Evolutionary conservation across 2,888 invertebrate species (phyloP).

Genomic region (Parnassius smintheus): DNA sequence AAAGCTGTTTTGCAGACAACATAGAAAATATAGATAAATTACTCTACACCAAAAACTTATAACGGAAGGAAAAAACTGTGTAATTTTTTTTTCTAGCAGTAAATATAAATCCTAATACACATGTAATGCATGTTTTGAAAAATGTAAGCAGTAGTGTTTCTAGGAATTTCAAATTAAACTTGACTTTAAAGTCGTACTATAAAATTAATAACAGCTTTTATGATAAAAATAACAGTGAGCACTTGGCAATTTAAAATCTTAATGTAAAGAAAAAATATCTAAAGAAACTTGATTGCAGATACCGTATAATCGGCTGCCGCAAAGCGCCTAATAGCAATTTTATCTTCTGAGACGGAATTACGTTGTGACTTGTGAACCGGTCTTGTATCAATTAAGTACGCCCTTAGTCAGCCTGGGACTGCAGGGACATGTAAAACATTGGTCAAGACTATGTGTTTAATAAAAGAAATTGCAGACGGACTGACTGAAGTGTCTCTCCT

Average conservation of each 20-base stretch:
- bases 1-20: too few species aligned
- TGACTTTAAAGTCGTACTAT: neutral
- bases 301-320: slow-evolving; percentile 33
- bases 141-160: too few species aligned
- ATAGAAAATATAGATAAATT: too few species aligned
- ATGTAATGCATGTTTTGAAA: too few species aligned
- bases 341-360: slow-evolving; percentile 39
- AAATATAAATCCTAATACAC: too few species aligned
- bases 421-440: slow-evolving; percentile 14
- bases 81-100: too few species aligned
- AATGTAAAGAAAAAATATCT: slow-evolving; percentile 12
- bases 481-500: neutral
- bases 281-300: slow-evolving; percentile 25
- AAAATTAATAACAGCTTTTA: neutral
- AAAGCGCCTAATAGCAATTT: slow-evolving; percentile 49
- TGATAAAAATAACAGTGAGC: slow-evolving; percentile 6
- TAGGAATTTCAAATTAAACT: neutral
- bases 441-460: slow-evolving; percentile 11
- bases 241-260: slow-evolving; percentile 1
- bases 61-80: too few species aligned
- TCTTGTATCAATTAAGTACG: slow-evolving; percentile 44
- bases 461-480: slow-evolving; percentile 4
- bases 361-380: slow-evolving; percentile 25
- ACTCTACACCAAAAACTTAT: too few species aligned
- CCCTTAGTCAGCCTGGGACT: slow-evolving; percentile 32